A percentile compares a stretch with the other conserved stretches of the same genome.
These are phyloP conservation scores for Drosophila meridiana DNA, from an alignment of 2,888 invertebrate species.

Conservation along the genomic window DNA sequence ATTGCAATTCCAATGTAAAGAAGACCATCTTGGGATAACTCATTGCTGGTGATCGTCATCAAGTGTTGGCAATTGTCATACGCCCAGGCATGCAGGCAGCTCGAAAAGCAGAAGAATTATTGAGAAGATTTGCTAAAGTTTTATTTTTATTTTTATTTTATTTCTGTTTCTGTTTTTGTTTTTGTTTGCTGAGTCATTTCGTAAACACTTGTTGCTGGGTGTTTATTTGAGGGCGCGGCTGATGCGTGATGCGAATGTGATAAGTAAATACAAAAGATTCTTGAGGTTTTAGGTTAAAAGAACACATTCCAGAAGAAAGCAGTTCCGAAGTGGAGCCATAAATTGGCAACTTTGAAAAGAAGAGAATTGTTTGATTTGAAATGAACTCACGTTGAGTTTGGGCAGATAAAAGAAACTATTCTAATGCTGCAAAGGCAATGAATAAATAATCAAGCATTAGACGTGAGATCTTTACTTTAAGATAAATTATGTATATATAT, in stretches of 20 bases:
- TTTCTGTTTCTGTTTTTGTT: background rate
- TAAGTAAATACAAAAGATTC: constrained; percentile 14
- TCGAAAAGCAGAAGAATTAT: constrained; percentile 17
- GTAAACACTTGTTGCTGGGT: constrained; percentile 25
- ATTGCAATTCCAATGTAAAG: constrained; percentile 61
- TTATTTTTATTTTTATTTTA: background rate
- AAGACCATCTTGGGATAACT: constrained; percentile 64
- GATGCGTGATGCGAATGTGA: constrained; percentile 31
- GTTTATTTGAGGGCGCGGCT: constrained; percentile 32
- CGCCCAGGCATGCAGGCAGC: constrained; percentile 56
- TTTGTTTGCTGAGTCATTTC: constrained; percentile 44
- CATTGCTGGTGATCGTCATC: constrained; percentile 24
- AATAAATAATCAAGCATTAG: background rate
- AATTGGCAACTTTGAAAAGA: background rate
- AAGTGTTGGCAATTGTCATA: constrained; percentile 25
- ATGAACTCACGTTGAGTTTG: background rate
- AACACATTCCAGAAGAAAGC: constrained; percentile 30
- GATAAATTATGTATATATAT: background rate
- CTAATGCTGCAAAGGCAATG: background rate
- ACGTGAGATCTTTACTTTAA: constrained; percentile 3
- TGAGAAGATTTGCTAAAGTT: constrained; percentile 3
- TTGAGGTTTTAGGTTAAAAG: background rate
- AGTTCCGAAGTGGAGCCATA: background rate
- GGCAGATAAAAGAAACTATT: background rate
- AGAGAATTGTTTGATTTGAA: background rate